Conservation (phyloP, 2,113 vertebrate genomes). For the Regulus satrapa region DNA sequence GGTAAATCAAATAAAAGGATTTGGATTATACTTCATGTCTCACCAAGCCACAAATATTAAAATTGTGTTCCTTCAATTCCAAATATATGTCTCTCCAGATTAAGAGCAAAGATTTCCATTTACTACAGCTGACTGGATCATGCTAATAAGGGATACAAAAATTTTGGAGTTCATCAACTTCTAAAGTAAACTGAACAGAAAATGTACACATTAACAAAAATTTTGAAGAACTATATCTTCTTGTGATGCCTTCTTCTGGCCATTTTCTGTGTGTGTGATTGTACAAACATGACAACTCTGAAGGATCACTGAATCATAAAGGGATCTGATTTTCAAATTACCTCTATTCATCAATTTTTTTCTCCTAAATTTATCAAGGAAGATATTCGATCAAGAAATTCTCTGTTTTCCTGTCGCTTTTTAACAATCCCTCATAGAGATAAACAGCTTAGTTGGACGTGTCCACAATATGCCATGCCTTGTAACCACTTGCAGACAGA, state of each 20-base stretch:
- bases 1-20: conserved; percentile 39
- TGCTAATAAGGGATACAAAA: not conserved
- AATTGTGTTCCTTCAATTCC: conserved; percentile 17
- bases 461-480: not conserved
- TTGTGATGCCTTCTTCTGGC: not conserved
- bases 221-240: not conserved
- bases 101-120: not conserved
- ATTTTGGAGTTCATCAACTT: not conserved
- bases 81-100: not conserved
- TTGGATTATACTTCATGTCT: conserved; percentile 48
- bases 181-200: not conserved
- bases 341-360: not conserved
- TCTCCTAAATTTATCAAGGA: not conserved
- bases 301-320: not conserved
- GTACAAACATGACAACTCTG: not conserved
- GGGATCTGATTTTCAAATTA: not conserved
- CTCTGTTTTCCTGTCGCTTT: not conserved
- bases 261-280: not conserved
- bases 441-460: not conserved
- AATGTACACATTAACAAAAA: not conserved
- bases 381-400: not conserved
- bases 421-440: not conserved
- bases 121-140: not conserved
- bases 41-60: conserved; percentile 15
- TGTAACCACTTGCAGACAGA: not conserved